Evolutionary conservation across 2,888 invertebrate genomes (phyloP).

Genomic region (Drosophila longiperda): DNA sequence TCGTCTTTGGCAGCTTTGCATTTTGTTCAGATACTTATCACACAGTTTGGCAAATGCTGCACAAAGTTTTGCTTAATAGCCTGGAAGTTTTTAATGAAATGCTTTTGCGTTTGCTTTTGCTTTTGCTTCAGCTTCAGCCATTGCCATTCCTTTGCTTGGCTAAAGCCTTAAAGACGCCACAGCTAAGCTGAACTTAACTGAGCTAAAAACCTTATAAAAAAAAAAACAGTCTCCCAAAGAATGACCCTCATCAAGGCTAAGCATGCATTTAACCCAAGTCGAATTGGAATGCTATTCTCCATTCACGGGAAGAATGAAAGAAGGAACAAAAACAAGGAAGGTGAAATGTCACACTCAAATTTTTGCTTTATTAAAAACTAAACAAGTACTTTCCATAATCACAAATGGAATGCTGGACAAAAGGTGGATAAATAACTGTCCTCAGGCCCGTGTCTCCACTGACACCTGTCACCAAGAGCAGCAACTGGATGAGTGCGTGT

Average conservation of each 20-base stretch:
- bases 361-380: conserved; percentile 77
- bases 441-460: conserved; percentile 28
- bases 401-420: conserved; percentile 32
- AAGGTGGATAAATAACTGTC: conserved; percentile 22
- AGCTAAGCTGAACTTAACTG: conserved; percentile 31
- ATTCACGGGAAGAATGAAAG: conserved; percentile 4
- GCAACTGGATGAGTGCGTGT: neutral
- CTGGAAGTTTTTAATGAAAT: conserved; percentile 81
- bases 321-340: conserved; percentile 39
- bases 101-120: conserved; percentile 66
- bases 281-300: conserved; percentile 41
- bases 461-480: conserved; percentile 62
- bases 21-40: conserved; percentile 80
- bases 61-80: conserved; percentile 81
- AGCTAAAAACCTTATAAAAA: conserved; percentile 9
- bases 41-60: conserved; percentile 81
- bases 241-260: conserved; percentile 67
- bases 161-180: conserved; percentile 29
- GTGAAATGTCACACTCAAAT: conserved; percentile 75
- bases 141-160: conserved; percentile 17
- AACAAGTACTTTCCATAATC: conserved; percentile 56
- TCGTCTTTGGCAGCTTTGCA: conserved; percentile 76
- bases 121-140: conserved; percentile 17
- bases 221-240: conserved; percentile 1
- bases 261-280: conserved; percentile 35